Evolutionary conservation across 1,140 invertebrate species (phyloP), one percentile per base, ranked within the genome.

Genomic region (Parasteatoda tepidariorum): DNA sequence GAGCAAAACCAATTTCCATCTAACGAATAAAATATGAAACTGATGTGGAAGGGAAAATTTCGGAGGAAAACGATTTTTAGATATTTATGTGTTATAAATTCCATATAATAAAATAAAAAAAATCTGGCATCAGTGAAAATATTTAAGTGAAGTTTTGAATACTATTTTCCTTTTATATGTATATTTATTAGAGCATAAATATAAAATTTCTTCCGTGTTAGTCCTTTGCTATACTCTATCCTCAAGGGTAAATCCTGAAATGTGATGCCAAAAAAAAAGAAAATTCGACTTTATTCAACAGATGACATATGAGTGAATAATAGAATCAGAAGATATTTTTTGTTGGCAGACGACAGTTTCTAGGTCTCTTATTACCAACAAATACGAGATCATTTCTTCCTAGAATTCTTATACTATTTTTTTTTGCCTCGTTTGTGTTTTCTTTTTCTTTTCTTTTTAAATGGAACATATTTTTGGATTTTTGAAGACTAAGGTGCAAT

Each of bases 171-270:
- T 66, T 64, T 48, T 38, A 76, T 76, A 76, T 76, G 74, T 76
- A 76, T 76, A 76, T 76, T 76, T 76, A 76, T 76, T 76, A 76
- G 34, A 76, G 54, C 74, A 76, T 76, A 76, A 76, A 76, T 76
- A 76, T 76, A 76, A 76, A 64, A 76, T 76, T 76, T 61, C 70
- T 26, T 41, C 28, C 31, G 13, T 41, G 26, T 30, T 24, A 3
- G 34, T 31, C 61, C 54, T 24, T 6, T 54, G 26, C 24, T 34
- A n/a, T 64, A 30, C n/a, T 13, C 33, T 15, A 38, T 38, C 11
- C 71, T 24, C 55, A 0, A 22, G 74, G 28, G 61, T 76, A 48
- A 64, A 15, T 22, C 5, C 5, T 55, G 74, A 76, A 66, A 76
- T 76, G 74, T 66, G 74, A 76, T 76, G 66, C n/a, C n/a, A 76